Evolutionary conservation across 2,113 vertebrate genomes (phyloP), one percentile per base, ranked within the genome.

Genomic region (Archocentrus centrarchus): DNA sequence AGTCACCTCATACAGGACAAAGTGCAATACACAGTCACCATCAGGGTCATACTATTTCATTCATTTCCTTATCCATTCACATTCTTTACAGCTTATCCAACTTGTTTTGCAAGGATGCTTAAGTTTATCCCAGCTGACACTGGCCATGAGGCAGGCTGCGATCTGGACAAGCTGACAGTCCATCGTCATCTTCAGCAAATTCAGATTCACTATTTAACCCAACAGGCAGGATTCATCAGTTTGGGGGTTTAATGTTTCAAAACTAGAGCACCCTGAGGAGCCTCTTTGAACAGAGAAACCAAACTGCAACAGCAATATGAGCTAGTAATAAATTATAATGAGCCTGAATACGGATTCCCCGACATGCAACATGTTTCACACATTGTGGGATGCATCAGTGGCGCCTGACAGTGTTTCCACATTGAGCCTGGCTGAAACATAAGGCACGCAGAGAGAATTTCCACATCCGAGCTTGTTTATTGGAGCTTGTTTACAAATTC

Each of bases 351-450:
- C 60, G 18, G 73, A 82, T 86, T 62, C 30, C 63, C 79, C 35
- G 15, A 75, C 32, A 10, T 73, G 77, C 75, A 50, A 20, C 64
- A 55, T 3, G 22, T 14, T 66, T 37, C 41, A 44, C 47, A 62
- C 24, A n/a, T 27, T 64, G 63, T 59, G 77, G 80, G 81, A 82
- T 35, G 85, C 75, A 81, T 41, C 59, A 47, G 60, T 83, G 80
- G 76, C 17, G 73, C 82, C 84, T 79, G 58, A 35, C 79, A 75
- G 84, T 75, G 41, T 76, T 20, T 37, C 59, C 20, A 15, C 68
- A 79, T 20, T 75, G 64, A 86, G 55, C 50, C 76, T 47, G 59
- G 61, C 78, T 86, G 32, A 81, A 76, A 41, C 24, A 70, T 68
- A 37, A 81, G 66, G 77, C 58, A 61, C 22, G 57, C 50, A 22